A percentile compares a stretch with the other conserved stretches of the same genome.
These are phyloP conservation scores for Helicoverpa assulta DNA, from an alignment of 2,888 invertebrate species.

Conservation along the genomic window DNA sequence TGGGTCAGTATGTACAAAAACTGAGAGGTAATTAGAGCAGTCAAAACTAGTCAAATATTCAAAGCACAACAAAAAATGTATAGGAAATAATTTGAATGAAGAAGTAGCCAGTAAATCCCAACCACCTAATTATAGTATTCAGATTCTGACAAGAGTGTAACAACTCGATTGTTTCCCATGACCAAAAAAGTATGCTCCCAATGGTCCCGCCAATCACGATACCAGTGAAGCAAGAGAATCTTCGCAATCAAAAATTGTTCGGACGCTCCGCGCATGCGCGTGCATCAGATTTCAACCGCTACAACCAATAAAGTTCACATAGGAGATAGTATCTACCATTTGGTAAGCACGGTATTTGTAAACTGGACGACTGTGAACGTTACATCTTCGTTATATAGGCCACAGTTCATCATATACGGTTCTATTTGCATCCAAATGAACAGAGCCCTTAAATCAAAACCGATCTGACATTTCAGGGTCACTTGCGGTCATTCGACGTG, in stretches of 20 bases:
- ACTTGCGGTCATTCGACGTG: slow-evolving; percentile 14
- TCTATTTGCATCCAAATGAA: slow-evolving; percentile 10
- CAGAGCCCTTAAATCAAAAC: slow-evolving; percentile 39
- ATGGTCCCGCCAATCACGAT: slow-evolving; percentile 65
- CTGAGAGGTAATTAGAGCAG: no score
- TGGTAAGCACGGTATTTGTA: slow-evolving; percentile 46
- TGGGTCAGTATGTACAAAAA: no score
- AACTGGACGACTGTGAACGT: slow-evolving; percentile 27
- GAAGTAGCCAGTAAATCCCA: no score
- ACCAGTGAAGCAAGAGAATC: slow-evolving; percentile 64
- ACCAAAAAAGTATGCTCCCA: slow-evolving; percentile 69
- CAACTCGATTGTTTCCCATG: slow-evolving; percentile 71
- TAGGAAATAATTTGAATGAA: no score
- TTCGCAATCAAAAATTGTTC: slow-evolving; percentile 58
- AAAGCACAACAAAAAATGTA: no score
- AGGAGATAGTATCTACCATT: slow-evolving; percentile 50
- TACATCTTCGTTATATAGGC: slow-evolving; percentile 21
- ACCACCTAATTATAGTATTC: slow-evolving; percentile 54
- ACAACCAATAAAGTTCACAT: slow-evolving; percentile 42
- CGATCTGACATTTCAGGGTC: slow-evolving; percentile 30
- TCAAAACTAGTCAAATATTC: no score
- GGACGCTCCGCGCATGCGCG: slow-evolving; percentile 41
- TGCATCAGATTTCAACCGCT: slow-evolving; percentile 50
- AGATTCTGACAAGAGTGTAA: slow-evolving; percentile 45
- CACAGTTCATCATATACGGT: slow-evolving; percentile 1